Percentiles rank a stretch among this genome's conserved stretches.
These are phyloP conservation scores for Ageneiosus marmoratus DNA, from an alignment of 2,113 vertebrate genomes.

Conservation along the genomic window DNA sequence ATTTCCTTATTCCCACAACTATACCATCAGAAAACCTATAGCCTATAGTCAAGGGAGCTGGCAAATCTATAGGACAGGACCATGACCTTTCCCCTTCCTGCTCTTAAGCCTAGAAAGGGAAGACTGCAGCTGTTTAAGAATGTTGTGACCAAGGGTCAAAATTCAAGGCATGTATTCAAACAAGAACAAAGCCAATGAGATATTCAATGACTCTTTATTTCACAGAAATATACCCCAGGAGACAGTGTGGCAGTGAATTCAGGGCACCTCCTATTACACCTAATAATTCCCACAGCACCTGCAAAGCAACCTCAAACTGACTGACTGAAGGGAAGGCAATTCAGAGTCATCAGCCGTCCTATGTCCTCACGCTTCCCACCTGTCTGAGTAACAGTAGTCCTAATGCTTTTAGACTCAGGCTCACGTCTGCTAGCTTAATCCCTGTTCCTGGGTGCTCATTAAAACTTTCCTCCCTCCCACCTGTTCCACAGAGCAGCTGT, in stretches of 20 bases:
- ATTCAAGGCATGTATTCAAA: slow-evolving; percentile 13
- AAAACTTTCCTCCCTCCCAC: slow-evolving; percentile 66
- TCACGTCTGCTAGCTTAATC: slow-evolving; percentile 62
- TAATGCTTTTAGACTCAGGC: slow-evolving; percentile 61
- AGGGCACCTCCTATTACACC: slow-evolving; percentile 23
- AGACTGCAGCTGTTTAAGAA: slow-evolving; percentile 51
- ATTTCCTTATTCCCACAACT: slow-evolving; percentile 41
- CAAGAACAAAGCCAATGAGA: slow-evolving; percentile 20
- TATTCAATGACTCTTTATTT: slow-evolving; percentile 1
- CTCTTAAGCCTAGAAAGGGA: slow-evolving; percentile 14
- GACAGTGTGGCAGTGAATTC: slow-evolving; percentile 24
- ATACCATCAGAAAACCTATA: slow-evolving; percentile 18
- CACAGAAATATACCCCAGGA: neutral
- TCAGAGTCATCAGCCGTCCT: slow-evolving; percentile 41
- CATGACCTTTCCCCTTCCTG: slow-evolving; percentile 47
- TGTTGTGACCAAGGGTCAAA: slow-evolving; percentile 13
- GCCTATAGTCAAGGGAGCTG: slow-evolving; percentile 30
- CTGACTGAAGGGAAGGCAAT: slow-evolving; percentile 50
- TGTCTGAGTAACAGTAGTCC: slow-evolving; percentile 35
- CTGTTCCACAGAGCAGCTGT: slow-evolving; percentile 71
- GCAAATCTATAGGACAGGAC: slow-evolving; percentile 48
- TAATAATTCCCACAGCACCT: slow-evolving; percentile 20
- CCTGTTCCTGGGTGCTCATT: slow-evolving; percentile 62
- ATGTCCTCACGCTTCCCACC: slow-evolving; percentile 35
- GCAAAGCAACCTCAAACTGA: slow-evolving; percentile 59